Percentiles rank a stretch among this genome's conserved stretches.
These are phyloP conservation scores for Silurus meridionalis DNA, from an alignment of 2,113 vertebrate species.

Conservation along the genomic window DNA sequence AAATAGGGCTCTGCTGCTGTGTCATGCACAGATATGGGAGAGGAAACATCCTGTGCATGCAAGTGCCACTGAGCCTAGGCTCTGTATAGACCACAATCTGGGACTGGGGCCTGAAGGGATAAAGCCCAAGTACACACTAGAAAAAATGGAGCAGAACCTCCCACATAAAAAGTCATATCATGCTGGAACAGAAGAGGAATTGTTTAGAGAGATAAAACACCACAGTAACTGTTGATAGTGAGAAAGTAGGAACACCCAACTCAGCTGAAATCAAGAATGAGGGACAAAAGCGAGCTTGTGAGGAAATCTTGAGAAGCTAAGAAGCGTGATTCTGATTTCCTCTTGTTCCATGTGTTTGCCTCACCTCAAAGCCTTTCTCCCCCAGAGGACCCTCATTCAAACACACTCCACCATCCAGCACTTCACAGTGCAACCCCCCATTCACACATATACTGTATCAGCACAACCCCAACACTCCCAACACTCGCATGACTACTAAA, in stretches of 20 bases:
- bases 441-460: constrained; percentile 18
- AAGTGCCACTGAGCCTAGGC: constrained; percentile 31
- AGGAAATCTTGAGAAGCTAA: not conserved
- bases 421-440: constrained; percentile 35
- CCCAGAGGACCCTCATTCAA: constrained; percentile 67
- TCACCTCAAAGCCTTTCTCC: constrained; percentile 74
- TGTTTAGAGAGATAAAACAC: constrained; percentile 11
- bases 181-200: constrained; percentile 4
- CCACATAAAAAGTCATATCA: constrained; percentile 13
- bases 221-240: not conserved
- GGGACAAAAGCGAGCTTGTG: constrained; percentile 43
- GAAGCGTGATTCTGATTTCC: constrained; percentile 72
- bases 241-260: not conserved
- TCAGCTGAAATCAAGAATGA: not conserved
- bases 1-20: constrained; percentile 2
- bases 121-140: constrained; percentile 45
- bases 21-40: constrained; percentile 22
- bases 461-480: constrained; percentile 29
- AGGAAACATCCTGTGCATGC: constrained; percentile 47
- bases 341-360: constrained; percentile 73
- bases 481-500: constrained; percentile 16
- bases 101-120: constrained; percentile 57
- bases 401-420: constrained; percentile 52
- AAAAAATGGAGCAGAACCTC: constrained; percentile 7
- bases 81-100: constrained; percentile 53